These are phyloP conservation scores for Chalcosyrphus nemorum DNA, from an alignment of 2,888 invertebrate genomes.

Conservation along the genomic window DNA sequence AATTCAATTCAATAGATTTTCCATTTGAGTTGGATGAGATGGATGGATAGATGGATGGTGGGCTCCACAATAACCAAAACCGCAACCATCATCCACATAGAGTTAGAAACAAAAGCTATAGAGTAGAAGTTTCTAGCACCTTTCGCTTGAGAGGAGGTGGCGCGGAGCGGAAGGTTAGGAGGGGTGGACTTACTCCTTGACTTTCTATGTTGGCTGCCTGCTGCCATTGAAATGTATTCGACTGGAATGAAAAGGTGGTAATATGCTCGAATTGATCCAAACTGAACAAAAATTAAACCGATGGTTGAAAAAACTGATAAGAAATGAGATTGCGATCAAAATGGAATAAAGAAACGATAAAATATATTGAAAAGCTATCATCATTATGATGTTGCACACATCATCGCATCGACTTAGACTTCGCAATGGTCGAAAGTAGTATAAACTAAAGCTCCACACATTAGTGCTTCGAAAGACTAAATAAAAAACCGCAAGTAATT, in stretches of 20 bases:
- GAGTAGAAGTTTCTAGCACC: slow-evolving; percentile 65
- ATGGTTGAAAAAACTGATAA: slow-evolving; percentile 23
- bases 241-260: slow-evolving; percentile 72
- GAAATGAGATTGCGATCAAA: slow-evolving; percentile 58
- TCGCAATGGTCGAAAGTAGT: slow-evolving; percentile 21
- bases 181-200: too few species aligned
- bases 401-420: slow-evolving; percentile 11
- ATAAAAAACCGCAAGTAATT: slow-evolving; percentile 68
- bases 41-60: slow-evolving; percentile 29
- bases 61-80: slow-evolving; percentile 1
- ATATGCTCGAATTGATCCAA: slow-evolving; percentile 71
- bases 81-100: not conserved
- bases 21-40: slow-evolving; percentile 62
- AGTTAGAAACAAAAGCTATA: slow-evolving; percentile 66
- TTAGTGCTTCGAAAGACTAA: slow-evolving; percentile 38
- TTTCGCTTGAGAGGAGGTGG: slow-evolving; percentile 33
- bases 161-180: slow-evolving; percentile 2
- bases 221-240: slow-evolving; percentile 60
- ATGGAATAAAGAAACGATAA: slow-evolving; percentile 21
- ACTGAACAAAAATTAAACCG: slow-evolving; percentile 69
- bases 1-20: slow-evolving; percentile 69
- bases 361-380: slow-evolving; percentile 57
- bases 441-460: slow-evolving; percentile 33
- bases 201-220: not conserved
- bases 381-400: slow-evolving; percentile 26